Evolutionary conservation across 2,888 invertebrate genomes (phyloP), one percentile per base, ranked within the genome.

Genomic region (Pseudeuparius sepicola): DNA sequence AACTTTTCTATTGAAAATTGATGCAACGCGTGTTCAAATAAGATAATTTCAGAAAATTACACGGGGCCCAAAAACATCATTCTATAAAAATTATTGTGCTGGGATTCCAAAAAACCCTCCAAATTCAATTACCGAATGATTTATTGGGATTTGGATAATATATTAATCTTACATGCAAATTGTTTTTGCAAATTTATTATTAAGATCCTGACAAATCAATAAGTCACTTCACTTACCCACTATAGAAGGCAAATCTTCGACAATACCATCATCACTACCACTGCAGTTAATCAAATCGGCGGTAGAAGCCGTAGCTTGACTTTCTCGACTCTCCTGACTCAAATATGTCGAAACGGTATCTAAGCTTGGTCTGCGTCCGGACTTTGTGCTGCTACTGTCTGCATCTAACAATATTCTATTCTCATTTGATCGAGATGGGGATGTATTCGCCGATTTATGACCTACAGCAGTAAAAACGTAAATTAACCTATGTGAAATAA

Each of bases 311-410:
- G 60, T 58, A 2, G 57, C 57, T 44, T 58, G 60, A 51, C 78
- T 77, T 43, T 77, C 78, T 57, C 79, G 76, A 65, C 83, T 85
- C 61, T 85, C 86, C 46, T 81, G 86, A 57, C 87, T 87, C 49
- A 88, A 71, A 67, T 88, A 88, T 1, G 88, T 88, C 38, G 87
- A 87, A 16, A 88, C 84, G 7, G 88, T 88, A 59, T 88, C 88
- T 24, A 87, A 78, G 57, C 86, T 86, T 37, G 86, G 87, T 12
- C 87, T 66, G 9, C 87, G 67, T 26, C 78, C 79, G 32, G 81
- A 82, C 51, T 81, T 78, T 30, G 80, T 76, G 55, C 83, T 81
- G 52, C 77, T 76, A 37, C 77, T 73, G 56, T 79, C 80, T 0
- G 70, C 68, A 58, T 76, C 78, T 23, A 79, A 62, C 17, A 70